Base-by-base conservation (phyloP, 1,140 invertebrate species). In the Sinella curviseta region DNA sequence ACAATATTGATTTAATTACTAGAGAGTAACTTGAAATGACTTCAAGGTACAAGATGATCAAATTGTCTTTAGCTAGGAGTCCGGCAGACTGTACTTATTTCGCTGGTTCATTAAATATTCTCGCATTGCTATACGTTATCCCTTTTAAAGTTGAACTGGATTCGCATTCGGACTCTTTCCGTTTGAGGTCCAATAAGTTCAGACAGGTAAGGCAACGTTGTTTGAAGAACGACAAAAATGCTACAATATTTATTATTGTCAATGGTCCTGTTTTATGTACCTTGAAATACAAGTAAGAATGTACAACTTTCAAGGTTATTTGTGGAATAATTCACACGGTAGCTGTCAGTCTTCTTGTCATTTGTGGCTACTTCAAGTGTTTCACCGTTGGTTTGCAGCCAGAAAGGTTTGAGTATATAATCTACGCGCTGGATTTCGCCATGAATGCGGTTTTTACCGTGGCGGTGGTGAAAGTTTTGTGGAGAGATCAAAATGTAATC, bases 311-410 rank as follows among this genome's bases (percentile, higher is more conserved):
- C 16, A 8, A 65, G 57, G 8, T 65, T n/a, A 26, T 65, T 26
- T 65, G 16, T 26, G 57, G 57, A 8, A n/a, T 65, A 14, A 65
- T 65, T 65, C 57, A 65, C 24, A 8, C 57, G 8, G 24, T 4
- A 4, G 26, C 8, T 65, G 16, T 65, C 26, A 16, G 8, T 16
- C 14, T 65, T 8, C 16, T 65, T 16, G 57, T 26, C 8, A 4
- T 65, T 26, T 65, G 57, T 65, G 57, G 57, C 57, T 65, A 65
- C 57, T n/a, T n/a, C 16, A 26, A 26, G 26, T 65, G 57, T 65
- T 65, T 65, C 57, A 65, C 39, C 20, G 8, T 12, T 48, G 39
- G 20, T 48, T 48, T 26, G 57, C 3, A 65, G 24, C 57, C 16
- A 65, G 4, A 26, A 26, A 14, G 57, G 24, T 16, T n/a, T 16